Evolutionary conservation across 2,113 vertebrate species (phyloP).

Genomic region (Potamarius usumacintae): DNA sequence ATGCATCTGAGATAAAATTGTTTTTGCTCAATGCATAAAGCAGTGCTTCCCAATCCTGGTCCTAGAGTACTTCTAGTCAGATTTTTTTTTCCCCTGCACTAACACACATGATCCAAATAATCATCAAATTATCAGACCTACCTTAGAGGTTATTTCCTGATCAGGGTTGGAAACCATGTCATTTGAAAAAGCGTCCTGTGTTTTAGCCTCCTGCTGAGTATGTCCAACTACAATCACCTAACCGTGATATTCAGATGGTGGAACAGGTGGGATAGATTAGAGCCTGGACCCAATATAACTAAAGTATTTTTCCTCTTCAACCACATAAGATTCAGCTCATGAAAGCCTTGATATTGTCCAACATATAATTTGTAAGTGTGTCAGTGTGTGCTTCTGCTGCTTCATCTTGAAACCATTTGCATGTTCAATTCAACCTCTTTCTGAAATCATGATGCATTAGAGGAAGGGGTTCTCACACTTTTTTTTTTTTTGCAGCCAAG

Average conservation of each 20-base stretch:
- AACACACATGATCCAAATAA: background rate
- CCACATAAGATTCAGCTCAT: background rate
- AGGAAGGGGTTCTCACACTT: background rate
- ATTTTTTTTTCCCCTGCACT: background rate
- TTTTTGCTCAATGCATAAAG: background rate
- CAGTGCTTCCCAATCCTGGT: too few species aligned
- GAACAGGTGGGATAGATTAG: background rate
- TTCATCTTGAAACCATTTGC: conserved; percentile 15
- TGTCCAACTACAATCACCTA: conserved; percentile 11
- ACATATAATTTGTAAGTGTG: background rate
- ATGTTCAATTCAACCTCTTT: background rate
- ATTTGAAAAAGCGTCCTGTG: background rate
- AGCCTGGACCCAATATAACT: background rate
- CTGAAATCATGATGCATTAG: background rate
- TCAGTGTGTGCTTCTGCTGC: background rate
- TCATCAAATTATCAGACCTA: background rate
- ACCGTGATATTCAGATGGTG: background rate
- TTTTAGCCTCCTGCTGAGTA: background rate
- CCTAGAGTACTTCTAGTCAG: background rate
- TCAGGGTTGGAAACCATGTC: background rate
- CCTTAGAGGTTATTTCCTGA: conserved; percentile 10
- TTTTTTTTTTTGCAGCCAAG: background rate
- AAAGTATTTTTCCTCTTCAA: background rate
- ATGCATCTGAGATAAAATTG: background rate
- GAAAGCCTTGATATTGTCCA: conserved; percentile 5